Conservation (phyloP, 2,888 invertebrate genomes). For the Teleiodes luculella region DNA sequence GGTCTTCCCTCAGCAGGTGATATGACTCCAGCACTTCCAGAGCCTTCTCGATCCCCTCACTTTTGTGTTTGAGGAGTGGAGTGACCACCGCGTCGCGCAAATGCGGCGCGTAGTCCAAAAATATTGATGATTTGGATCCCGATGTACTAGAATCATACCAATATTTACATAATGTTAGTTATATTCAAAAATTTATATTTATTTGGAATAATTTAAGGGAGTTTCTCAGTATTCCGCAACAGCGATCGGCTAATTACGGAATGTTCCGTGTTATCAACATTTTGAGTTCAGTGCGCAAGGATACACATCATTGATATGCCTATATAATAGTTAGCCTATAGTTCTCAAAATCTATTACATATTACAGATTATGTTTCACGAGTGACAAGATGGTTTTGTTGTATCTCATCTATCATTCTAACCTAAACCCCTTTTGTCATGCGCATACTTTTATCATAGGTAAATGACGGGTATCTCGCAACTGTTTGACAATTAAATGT, state of each 20-base stretch:
- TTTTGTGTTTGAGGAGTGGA: constrained; percentile 85
- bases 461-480: too few relatives aligned
- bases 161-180: too few relatives aligned
- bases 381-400: too few relatives aligned
- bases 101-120: constrained; percentile 91
- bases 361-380: too few relatives aligned
- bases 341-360: too few relatives aligned
- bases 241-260: constrained; percentile 17
- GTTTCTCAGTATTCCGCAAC: constrained; percentile 13
- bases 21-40: constrained; percentile 89
- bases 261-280: constrained; percentile 13
- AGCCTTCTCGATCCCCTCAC: constrained; percentile 85
- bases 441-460: too few relatives aligned
- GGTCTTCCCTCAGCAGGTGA: constrained; percentile 92
- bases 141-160: constrained; percentile 82
- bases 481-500: too few relatives aligned
- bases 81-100: constrained; percentile 85
- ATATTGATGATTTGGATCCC: constrained; percentile 88
- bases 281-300: constrained; percentile 19
- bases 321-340: too few relatives aligned
- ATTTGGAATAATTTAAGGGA: too few relatives aligned
- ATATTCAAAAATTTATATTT: too few relatives aligned
- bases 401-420: too few relatives aligned
- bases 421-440: too few relatives aligned
- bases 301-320: constrained; percentile 16